Conservation (phyloP, 1,140 invertebrate genomes). For the Sarcophaga peregrina region DNA sequence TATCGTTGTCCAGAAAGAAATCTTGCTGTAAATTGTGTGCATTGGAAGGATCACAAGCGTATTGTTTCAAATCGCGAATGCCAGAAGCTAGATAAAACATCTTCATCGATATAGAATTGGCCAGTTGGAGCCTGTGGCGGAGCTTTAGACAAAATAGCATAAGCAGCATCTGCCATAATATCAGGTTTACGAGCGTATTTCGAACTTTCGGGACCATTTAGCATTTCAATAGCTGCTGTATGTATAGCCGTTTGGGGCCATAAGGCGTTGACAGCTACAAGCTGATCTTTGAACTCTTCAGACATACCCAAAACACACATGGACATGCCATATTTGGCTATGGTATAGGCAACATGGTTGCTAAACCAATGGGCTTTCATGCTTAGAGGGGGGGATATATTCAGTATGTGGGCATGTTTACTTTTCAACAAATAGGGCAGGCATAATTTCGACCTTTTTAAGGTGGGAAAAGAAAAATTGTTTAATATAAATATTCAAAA, state of each 20-base stretch:
- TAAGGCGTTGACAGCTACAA: conserved; percentile 93
- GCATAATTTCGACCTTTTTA: conserved; percentile 85
- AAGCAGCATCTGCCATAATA: conserved; percentile 96
- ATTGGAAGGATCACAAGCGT: conserved; percentile 82
- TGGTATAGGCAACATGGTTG: conserved; percentile 93
- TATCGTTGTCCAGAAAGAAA: conserved; percentile 83
- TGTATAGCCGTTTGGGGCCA: conserved; percentile 94
- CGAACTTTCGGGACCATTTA: conserved; percentile 74
- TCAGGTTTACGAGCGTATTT: conserved; percentile 82
- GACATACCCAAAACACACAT: conserved; percentile 98
- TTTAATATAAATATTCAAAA: neutral
- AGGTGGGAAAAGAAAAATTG: neutral
- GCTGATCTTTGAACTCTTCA: conserved; percentile 84
- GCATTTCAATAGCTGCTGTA: conserved; percentile 95
- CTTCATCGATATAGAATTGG: conserved; percentile 95
- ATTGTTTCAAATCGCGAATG: conserved; percentile 86
- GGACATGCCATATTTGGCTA: conserved; percentile 98
- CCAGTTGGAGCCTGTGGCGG: conserved; percentile 80
- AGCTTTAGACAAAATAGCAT: conserved; percentile 83
- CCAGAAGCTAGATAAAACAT: conserved; percentile 83
- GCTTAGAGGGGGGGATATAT: conserved; percentile 91
- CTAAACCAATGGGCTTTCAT: conserved; percentile 91
- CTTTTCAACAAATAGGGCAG: conserved; percentile 88
- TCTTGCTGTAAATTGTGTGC: conserved; percentile 81
- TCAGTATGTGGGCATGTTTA: conserved; percentile 92